phyloP scores from a whole-genome alignment of 2,113 vertebrate genomes.

The Crocuta crocuta region DNA sequence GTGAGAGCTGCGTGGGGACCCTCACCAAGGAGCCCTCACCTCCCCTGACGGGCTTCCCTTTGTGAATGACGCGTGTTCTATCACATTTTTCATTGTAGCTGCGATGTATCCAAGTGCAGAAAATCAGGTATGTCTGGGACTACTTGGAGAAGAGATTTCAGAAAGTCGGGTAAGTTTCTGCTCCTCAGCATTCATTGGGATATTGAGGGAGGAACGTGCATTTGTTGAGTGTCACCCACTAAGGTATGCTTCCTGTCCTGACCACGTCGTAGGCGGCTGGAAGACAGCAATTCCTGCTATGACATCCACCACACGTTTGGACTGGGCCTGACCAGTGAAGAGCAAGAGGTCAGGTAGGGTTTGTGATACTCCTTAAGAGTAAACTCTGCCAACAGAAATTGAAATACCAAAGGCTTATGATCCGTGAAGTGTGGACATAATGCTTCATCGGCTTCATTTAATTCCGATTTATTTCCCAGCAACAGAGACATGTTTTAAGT shows the following conservation, averaged over 20 bases:
- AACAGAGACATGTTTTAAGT: background rate
- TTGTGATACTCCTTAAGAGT: background rate
- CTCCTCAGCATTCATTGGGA: background rate
- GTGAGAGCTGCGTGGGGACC: background rate
- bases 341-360: slow-evolving; percentile 84
- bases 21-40: rapidly evolving
- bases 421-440: background rate
- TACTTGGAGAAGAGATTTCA: slow-evolving; percentile 81
- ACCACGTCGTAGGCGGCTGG: slow-evolving; percentile 77
- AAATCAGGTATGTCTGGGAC: slow-evolving; percentile 87
- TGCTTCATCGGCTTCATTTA: background rate
- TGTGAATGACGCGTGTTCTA: background rate
- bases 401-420: background rate
- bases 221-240: background rate
- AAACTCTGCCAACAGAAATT: background rate
- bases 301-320: slow-evolving; percentile 84
- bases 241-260: background rate
- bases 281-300: slow-evolving; percentile 83
- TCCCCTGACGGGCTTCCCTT: background rate
- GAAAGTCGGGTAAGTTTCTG: slow-evolving; percentile 85
- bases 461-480: background rate
- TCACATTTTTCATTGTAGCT: slow-evolving; percentile 79
- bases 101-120: slow-evolving; percentile 86
- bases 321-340: slow-evolving; percentile 81
- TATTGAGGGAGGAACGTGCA: background rate